Evolutionary conservation across 2,888 invertebrate genomes (phyloP), one percentile per base, ranked within the genome.

Genomic region (Philopedon plagiatum): DNA sequence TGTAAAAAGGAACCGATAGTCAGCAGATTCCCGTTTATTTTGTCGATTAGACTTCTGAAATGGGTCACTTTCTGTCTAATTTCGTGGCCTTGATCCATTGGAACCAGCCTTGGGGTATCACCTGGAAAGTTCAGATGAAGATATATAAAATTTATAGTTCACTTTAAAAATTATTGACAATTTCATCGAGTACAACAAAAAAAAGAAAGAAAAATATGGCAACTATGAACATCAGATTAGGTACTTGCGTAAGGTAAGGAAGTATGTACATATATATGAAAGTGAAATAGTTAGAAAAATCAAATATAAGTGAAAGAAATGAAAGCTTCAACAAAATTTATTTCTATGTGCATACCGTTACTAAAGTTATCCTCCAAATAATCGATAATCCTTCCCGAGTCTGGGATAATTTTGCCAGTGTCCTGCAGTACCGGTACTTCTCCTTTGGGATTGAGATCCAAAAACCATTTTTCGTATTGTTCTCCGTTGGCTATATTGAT

Each of bases 351-450:
- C 29, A 62, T 82, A 89, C 90, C 89, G 84, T 88, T 88, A 57
- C 87, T 88, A 80, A 88, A 91, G 81, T 90, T 90, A 74, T 90
- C 90, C 83, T 94, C 93, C 78, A 94, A 86, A 81, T 93, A 93
- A 85, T 92, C 92, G 71, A 94, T 88, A 80, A 94, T 94, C 80
- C 91, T 87, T 23, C 87, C 87, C 2, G 94, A 93, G 82, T 93
- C 92, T 5, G 93, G 92, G 79, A 94, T 91, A 49, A 92, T 86
- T 80, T 92, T 89, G 70, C 90, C 87, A 54, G 90, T 90, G 79
- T 93, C 91, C 86, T 92, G 90, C 2, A 94, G 86, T 1, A 94
- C 93, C 19, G 94, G 94, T 8, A 94, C 92, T 87, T 94, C 93
- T 8, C 92, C 93, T 76, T 91, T 89, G 23, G 93, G 93, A 84